A percentile compares a stretch with the other conserved stretches of the same genome.
These are phyloP conservation scores for Coregonus suidteri DNA, from an alignment of 2,797 vertebrate genomes.

Conservation along the genomic window DNA sequence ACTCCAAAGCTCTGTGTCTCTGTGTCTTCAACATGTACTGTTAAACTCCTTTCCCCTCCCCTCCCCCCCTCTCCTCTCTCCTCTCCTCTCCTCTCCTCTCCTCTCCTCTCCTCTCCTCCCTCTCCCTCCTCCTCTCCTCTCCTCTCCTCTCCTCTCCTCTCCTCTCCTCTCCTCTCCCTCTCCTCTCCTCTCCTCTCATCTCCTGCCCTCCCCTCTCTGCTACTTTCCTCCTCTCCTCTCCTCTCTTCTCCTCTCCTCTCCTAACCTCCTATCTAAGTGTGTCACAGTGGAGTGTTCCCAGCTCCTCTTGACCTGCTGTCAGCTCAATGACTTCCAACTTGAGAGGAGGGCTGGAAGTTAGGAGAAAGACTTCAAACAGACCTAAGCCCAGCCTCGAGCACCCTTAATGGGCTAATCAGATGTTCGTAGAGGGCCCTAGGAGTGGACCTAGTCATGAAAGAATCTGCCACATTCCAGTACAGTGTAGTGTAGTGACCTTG, in stretches of 20 bases:
- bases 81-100: neutral
- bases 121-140: neutral
- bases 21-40: neutral
- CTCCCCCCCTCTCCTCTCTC: neutral
- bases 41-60: neutral
- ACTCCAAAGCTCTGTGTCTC: neutral
- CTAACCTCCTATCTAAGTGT: neutral
- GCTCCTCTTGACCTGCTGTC: slow-evolving; percentile 54
- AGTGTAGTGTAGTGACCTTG: neutral
- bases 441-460: neutral
- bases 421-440: slow-evolving; percentile 28
- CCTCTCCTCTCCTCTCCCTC: neutral
- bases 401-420: slow-evolving; percentile 53
- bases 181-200: too few species aligned
- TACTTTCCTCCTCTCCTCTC: slow-evolving; percentile 6
- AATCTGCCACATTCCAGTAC: neutral
- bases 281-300: slow-evolving; percentile 45
- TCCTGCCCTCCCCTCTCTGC: too few species aligned
- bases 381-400: slow-evolving; percentile 11
- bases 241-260: slow-evolving; percentile 24
- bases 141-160: neutral
- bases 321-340: slow-evolving; percentile 39
- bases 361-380: slow-evolving; percentile 2
- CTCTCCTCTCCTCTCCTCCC: neutral
- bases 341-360: slow-evolving; percentile 18